These are phyloP conservation scores for Fistularia tabacaria DNA, from an alignment of 2,797 vertebrate species.

Conservation along the genomic window DNA sequence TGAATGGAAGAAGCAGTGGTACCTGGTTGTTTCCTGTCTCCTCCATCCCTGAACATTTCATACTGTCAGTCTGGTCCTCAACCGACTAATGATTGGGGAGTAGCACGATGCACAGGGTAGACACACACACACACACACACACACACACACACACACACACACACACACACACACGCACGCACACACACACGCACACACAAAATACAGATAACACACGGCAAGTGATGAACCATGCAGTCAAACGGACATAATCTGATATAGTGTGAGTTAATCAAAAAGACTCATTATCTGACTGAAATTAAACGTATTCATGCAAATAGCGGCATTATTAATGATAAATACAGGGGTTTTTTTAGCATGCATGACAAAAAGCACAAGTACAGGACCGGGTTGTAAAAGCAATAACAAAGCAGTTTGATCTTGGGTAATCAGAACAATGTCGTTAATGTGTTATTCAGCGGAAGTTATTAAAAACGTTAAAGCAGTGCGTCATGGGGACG, in stretches of 20 bases:
- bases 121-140: constrained; percentile 50
- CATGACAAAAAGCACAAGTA: constrained; percentile 20
- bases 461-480: constrained; percentile 13
- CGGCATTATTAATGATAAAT: constrained; percentile 24
- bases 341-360: constrained; percentile 21
- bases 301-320: constrained; percentile 40
- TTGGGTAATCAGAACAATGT: not conserved
- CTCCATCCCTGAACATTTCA: constrained; percentile 85
- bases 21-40: constrained; percentile 85
- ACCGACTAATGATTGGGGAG: constrained; percentile 78
- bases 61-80: constrained; percentile 84
- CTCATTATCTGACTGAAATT: constrained; percentile 46
- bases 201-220: constrained; percentile 1
- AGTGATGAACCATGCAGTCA: constrained; percentile 1
- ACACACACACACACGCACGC: constrained; percentile 70
- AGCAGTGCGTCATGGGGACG: constrained; percentile 9
- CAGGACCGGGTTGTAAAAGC: constrained; percentile 23
- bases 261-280: constrained; percentile 55
- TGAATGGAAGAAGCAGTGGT: constrained; percentile 58
- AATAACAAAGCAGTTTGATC: constrained; percentile 23
- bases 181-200: constrained; percentile 62
- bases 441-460: constrained; percentile 33
- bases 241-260: constrained; percentile 28
- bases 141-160: constrained; percentile 50
- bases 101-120: constrained; percentile 46